A percentile compares a stretch with the other conserved stretches of the same genome.
These are phyloP conservation scores for Tenrec ecaudatus DNA, from an alignment of 2,113 vertebrate species.

Conservation along the genomic window DNA sequence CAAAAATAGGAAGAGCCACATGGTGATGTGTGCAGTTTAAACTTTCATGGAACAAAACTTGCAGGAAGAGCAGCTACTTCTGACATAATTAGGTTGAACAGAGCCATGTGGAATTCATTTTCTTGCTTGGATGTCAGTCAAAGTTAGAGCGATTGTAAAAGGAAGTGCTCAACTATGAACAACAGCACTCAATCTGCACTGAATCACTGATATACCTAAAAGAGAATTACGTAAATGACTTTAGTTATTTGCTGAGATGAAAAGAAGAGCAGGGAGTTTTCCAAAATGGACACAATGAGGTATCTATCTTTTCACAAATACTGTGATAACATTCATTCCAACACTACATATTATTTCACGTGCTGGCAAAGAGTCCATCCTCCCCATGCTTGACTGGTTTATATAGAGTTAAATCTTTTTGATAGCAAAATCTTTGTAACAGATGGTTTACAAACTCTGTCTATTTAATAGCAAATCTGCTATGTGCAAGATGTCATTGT, in stretches of 20 bases:
- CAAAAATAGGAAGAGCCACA: not conserved
- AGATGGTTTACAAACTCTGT: conserved; percentile 64
- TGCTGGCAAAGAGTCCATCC: not conserved
- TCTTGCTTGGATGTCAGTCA: conserved; percentile 61
- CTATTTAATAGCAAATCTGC: conserved; percentile 44
- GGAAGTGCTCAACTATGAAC: conserved; percentile 54
- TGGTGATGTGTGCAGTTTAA: not conserved
- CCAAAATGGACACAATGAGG: conserved; percentile 11
- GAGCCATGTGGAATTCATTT: conserved; percentile 64
- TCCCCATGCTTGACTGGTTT: conserved; percentile 28
- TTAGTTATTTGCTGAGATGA: not conserved
- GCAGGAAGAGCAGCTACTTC: not conserved
- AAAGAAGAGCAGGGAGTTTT: not conserved
- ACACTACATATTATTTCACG: not conserved
- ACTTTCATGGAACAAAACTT: not conserved
- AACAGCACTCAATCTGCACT: conserved; percentile 19
- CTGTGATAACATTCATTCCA: not conserved
- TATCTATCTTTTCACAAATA: conserved; percentile 14
- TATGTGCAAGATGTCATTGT: conserved; percentile 55
- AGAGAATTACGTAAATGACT: not conserved
- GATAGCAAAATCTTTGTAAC: conserved; percentile 3
- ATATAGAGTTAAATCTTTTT: conserved; percentile 62
- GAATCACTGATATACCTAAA: not conserved
- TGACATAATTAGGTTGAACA: conserved; percentile 14
- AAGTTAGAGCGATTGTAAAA: not conserved